These are phyloP conservation scores for Diadophis punctatus DNA, from an alignment of 2,113 vertebrate species.

Conservation along the genomic window DNA sequence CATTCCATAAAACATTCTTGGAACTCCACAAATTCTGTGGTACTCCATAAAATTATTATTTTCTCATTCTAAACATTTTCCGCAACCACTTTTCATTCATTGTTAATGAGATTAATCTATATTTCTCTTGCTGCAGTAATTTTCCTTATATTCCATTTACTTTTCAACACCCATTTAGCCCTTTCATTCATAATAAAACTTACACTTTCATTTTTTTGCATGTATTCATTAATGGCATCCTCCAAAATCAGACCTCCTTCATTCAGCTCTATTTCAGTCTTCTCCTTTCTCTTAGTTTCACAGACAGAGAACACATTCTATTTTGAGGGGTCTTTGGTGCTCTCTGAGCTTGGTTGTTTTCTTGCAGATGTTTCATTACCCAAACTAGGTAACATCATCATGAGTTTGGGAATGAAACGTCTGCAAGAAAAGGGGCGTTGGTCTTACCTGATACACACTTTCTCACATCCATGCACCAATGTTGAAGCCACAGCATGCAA, in stretches of 20 bases:
- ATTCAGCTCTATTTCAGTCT: background rate
- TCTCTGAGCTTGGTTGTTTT: too few species aligned
- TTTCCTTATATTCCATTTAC: background rate
- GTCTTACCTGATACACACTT: too few species aligned
- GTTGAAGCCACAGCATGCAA: too few species aligned
- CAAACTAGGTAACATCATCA: too few species aligned
- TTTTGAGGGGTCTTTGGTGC: too few species aligned
- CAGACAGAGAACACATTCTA: background rate
- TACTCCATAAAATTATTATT: background rate
- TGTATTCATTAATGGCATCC: background rate
- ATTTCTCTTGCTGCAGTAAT: background rate
- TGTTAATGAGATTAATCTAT: background rate
- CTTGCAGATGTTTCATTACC: too few species aligned
- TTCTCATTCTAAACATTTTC: background rate
- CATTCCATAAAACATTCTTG: background rate
- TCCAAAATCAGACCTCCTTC: background rate
- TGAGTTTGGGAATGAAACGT: too few species aligned
- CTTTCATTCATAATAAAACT: background rate
- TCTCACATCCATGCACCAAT: too few species aligned
- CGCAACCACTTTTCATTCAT: background rate
- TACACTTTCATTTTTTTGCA: background rate
- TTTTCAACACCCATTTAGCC: background rate
- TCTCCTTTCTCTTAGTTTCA: background rate
- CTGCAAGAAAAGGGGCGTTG: too few species aligned
- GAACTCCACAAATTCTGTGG: background rate